Base-by-base conservation (phyloP, 1,140 invertebrate genomes). In the Idris sp. region DNA sequence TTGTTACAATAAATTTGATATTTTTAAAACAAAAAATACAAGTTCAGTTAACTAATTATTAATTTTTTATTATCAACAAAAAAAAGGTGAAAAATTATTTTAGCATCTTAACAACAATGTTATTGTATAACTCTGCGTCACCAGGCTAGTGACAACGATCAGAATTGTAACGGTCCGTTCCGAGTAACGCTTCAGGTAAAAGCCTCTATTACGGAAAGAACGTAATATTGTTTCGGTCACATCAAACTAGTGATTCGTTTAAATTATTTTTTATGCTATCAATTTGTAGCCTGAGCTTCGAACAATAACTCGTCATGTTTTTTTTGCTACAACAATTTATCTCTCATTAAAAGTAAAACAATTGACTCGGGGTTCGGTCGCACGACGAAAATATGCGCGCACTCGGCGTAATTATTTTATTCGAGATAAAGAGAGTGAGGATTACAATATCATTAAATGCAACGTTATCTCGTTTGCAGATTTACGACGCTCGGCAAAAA, bases 131-230 rank as follows among this genome's bases (percentile, higher is more conserved):
- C 35, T 56, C 22, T 53, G 46, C 67, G 67, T 76, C 74, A 76
- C 61, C 65, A 62, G 67, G n/a, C 51, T 49, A 61, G 74, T 67
- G 74, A 76, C 67, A 56, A 67, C 36, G 61, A 67, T 71, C 33
- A 61, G 74, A 67, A 76, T 77, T 46, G 41, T 86, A 86, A 86
- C 84, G 83, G 84, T 83, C 78, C 83, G 84, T 86, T 86, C 84
- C 83, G 78, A 79, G 77, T 82, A 81, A 81, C 84, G 84, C 83
- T 83, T 79, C 79, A 75, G 73, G 78, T 86, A 84, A 86, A 82
- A 79, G 18, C 83, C 79, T 76, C 74, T 71, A 76, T 80, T 81
- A 80, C 78, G 14, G 40, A 30, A 64, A 75, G 48, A 13, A 67
- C 53, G 65, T 65, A 71, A 76, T 65, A 71, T 67, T 76, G 48